Percentiles rank a stretch among this genome's conserved stretches.
Evolutionary conservation across 2,797 vertebrate species (phyloP).

Genomic region (Apogon talboti): DNA sequence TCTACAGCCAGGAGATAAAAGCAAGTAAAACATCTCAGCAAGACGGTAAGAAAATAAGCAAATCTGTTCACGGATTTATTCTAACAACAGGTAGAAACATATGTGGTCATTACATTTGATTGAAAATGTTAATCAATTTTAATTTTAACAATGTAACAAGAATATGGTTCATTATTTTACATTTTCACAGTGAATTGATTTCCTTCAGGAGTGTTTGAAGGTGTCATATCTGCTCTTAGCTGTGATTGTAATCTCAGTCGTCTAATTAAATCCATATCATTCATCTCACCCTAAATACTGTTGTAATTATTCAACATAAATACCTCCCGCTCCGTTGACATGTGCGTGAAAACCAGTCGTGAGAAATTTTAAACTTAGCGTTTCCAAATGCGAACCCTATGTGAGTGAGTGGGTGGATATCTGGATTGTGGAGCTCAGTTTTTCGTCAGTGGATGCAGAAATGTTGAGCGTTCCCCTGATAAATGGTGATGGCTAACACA

Average conservation of each 20-base stretch:
- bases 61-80: background rate
- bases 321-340: background rate
- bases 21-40: constrained; percentile 12
- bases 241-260: background rate
- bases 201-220: background rate
- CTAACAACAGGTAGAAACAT: background rate
- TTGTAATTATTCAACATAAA: background rate
- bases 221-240: background rate
- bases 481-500: constrained; percentile 82
- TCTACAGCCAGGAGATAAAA: constrained; percentile 1
- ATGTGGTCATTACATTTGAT: background rate
- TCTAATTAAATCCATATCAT: background rate
- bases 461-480: constrained; percentile 77
- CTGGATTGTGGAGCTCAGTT: constrained; percentile 40
- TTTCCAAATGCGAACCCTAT: constrained; percentile 22
- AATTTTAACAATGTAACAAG: no score
- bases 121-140: background rate
- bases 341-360: background rate
- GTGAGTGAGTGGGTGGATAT: constrained; percentile 38
- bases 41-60: constrained; percentile 61
- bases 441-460: constrained; percentile 68
- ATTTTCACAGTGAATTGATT: background rate
- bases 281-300: background rate
- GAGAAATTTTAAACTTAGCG: background rate
- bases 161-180: no score